Percentiles rank a stretch among this genome's conserved stretches.
phyloP scores from a whole-genome alignment of 1,140 invertebrate species.

The Leptinotarsa undecemlineata region DNA sequence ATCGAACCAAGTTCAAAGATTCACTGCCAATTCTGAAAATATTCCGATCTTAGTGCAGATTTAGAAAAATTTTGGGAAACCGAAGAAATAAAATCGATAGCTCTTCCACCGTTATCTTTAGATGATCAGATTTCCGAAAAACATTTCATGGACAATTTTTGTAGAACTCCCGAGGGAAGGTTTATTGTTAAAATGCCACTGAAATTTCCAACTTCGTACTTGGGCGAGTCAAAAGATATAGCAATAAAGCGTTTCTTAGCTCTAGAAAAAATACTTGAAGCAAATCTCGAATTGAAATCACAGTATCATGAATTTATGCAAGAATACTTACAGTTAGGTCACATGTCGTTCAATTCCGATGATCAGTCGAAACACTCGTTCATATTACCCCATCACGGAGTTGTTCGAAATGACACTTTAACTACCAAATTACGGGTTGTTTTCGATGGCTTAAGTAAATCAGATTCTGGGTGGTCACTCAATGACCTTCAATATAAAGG shows the following conservation, averaged over 20 bases:
- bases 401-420: neutral
- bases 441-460: constrained; percentile 43
- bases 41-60: neutral
- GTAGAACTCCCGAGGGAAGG: constrained; percentile 10
- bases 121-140: constrained; percentile 28
- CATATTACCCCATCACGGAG: neutral
- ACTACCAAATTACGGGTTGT: constrained; percentile 43
- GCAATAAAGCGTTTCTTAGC: neutral
- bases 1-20: neutral
- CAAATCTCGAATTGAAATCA: neutral
- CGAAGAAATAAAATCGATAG: constrained; percentile 19
- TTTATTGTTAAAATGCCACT: constrained; percentile 28
- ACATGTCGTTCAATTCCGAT: neutral
- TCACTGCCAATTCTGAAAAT: neutral
- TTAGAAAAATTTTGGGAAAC: constrained; percentile 35
- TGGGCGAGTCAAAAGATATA: neutral
- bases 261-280: neutral
- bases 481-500: constrained; percentile 51
- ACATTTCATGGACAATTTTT: constrained; percentile 25
- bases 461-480: constrained; percentile 44
- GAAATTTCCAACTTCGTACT: constrained; percentile 20
- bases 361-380: neutral
- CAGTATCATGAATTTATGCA: neutral
- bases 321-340: neutral
- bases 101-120: neutral